Percentiles rank a stretch among this genome's conserved stretches.
Conservation (phyloP, 2,113 vertebrate genomes). For the Isichthys henryi region DNA sequence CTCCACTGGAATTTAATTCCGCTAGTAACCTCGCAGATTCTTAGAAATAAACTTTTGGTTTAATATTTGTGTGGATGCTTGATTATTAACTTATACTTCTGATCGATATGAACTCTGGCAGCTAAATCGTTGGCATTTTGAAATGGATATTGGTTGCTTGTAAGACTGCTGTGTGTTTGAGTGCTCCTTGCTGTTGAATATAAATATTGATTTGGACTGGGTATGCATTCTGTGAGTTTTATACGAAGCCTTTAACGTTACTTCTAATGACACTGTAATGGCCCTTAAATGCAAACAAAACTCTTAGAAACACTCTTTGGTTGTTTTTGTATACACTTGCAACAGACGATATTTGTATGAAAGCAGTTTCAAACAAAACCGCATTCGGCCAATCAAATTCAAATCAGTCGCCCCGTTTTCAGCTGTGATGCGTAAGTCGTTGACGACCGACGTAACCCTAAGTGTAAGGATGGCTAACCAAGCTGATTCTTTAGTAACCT, state of each 20-base stretch:
- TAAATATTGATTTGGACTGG: neutral
- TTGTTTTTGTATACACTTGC: neutral
- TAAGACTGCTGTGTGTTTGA: neutral
- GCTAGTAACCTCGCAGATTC: slow-evolving; percentile 69
- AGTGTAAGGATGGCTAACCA: neutral
- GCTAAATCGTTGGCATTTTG: neutral
- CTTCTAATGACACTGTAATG: neutral
- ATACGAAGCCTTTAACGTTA: neutral
- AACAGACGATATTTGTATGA: neutral
- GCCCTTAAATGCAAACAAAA: neutral
- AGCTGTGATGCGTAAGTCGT: neutral
- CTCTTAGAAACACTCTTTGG: neutral
- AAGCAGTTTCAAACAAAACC: neutral
- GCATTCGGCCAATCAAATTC: neutral
- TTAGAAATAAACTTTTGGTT: slow-evolving; percentile 72
- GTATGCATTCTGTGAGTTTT: neutral
- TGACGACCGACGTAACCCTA: neutral
- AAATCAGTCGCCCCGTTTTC: neutral
- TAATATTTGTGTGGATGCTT: slow-evolving; percentile 62
- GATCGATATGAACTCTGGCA: neutral
- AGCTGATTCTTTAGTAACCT: neutral
- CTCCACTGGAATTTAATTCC: slow-evolving; percentile 65
- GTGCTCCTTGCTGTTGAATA: neutral
- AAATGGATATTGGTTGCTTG: neutral
- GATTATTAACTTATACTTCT: neutral